phyloP scores from a whole-genome alignment of 2,888 invertebrate genomes.

The Sabatieria punctata region DNA sequence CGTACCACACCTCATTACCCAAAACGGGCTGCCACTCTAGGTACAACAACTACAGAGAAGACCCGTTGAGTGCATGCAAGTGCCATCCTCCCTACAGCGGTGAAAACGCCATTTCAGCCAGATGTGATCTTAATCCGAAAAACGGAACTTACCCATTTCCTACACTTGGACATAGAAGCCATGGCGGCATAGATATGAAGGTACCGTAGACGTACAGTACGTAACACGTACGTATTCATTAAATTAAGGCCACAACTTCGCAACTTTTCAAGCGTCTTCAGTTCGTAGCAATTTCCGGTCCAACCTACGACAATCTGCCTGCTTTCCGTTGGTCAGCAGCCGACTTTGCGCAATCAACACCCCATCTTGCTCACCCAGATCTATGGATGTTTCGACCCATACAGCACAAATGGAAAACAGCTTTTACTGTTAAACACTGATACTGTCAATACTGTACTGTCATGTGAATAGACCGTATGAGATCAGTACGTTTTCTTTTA shows the following conservation, averaged over 20 bases:
- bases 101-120: constrained; percentile 52
- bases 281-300: constrained; percentile 44
- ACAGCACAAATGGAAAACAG: constrained; percentile 13
- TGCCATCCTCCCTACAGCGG: constrained; percentile 53
- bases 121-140: constrained; percentile 52
- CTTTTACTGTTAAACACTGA: no score
- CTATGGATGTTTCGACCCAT: constrained; percentile 51
- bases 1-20: no score
- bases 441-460: no score
- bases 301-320: constrained; percentile 46
- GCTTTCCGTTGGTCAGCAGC: constrained; percentile 60
- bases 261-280: constrained; percentile 32
- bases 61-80: constrained; percentile 48
- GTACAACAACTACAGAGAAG: constrained; percentile 31
- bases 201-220: constrained; percentile 25
- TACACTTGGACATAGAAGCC: constrained; percentile 49
- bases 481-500: no score
- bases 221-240: background rate
- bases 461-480: no score
- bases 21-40: background rate
- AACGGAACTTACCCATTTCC: constrained; percentile 53
- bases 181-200: constrained; percentile 54
- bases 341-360: constrained; percentile 43
- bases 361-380: constrained; percentile 57
- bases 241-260: constrained; percentile 24